Conservation (phyloP, 2,113 vertebrate genomes). For the Nesoenas mayeri region DNA sequence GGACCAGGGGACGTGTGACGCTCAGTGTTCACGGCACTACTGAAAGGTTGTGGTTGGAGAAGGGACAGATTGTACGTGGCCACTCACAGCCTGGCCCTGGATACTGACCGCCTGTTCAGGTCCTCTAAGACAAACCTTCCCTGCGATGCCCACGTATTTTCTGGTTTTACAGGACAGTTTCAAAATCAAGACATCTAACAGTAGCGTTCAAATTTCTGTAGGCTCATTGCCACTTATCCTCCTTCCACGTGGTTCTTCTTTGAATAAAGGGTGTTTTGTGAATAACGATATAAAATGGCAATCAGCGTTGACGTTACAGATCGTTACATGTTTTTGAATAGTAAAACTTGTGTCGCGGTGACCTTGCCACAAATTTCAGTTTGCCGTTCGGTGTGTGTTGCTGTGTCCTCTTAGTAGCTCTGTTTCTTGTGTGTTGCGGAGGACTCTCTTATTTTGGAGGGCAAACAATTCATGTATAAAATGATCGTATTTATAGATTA, state of each 20-base stretch:
- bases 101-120: neutral
- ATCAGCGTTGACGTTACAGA: neutral
- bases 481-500: neutral
- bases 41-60: neutral
- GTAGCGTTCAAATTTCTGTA: neutral
- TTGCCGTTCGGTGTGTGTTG: neutral
- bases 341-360: neutral
- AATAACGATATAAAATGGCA: neutral
- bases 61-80: neutral
- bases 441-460: neutral
- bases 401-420: neutral
- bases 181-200: neutral
- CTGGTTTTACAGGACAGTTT: neutral
- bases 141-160: neutral
- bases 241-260: neutral
- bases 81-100: neutral
- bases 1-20: neutral
- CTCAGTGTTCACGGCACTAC: neutral
- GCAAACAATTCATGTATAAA: neutral
- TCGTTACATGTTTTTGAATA: neutral
- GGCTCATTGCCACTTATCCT: neutral
- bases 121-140: neutral
- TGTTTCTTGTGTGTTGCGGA: neutral
- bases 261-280: neutral
- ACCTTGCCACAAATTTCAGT: neutral